These are phyloP conservation scores for Chloroclystis v-ata DNA, from an alignment of 2,888 invertebrate genomes.

Conservation along the genomic window DNA sequence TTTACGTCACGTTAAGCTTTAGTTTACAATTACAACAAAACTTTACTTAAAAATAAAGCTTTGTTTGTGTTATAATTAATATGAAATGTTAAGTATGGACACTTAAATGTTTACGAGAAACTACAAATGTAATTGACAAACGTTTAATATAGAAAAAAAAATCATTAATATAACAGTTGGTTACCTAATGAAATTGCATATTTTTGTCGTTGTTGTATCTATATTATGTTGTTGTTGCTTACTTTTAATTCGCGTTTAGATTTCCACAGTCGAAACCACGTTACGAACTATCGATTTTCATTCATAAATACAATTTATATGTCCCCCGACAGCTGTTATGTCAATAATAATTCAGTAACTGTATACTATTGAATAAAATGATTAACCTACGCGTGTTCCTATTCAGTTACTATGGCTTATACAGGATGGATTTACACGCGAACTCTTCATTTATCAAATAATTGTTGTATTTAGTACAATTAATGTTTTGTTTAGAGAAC, in stretches of 20 bases:
- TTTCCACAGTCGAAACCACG: conserved; percentile 9
- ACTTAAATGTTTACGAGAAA: too few relatives aligned
- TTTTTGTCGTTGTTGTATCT: too few relatives aligned
- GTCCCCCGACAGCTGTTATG: conserved; percentile 66
- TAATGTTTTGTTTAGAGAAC: conserved; percentile 11
- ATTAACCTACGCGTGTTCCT: conserved; percentile 63
- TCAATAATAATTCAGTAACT: conserved; percentile 72
- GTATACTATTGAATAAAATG: conserved; percentile 75
- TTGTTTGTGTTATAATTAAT: too few relatives aligned
- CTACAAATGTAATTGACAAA: too few relatives aligned
- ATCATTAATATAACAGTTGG: background rate
- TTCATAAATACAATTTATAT: conserved; percentile 57
- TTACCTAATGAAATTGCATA: too few relatives aligned
- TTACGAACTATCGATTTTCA: conserved; percentile 55
- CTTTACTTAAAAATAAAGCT: too few relatives aligned
- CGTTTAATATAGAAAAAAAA: background rate
- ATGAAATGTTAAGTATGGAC: too few relatives aligned
- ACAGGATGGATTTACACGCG: conserved; percentile 32
- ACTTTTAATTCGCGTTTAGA: background rate
- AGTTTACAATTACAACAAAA: too few relatives aligned
- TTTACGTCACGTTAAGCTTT: too few relatives aligned
- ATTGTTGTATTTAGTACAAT: conserved; percentile 26
- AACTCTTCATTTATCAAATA: conserved; percentile 30
- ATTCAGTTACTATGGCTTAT: conserved; percentile 37
- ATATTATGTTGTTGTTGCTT: background rate